These are phyloP conservation scores for Rafetus swinhoei DNA, from an alignment of 2,113 vertebrate species.

Conservation along the genomic window DNA sequence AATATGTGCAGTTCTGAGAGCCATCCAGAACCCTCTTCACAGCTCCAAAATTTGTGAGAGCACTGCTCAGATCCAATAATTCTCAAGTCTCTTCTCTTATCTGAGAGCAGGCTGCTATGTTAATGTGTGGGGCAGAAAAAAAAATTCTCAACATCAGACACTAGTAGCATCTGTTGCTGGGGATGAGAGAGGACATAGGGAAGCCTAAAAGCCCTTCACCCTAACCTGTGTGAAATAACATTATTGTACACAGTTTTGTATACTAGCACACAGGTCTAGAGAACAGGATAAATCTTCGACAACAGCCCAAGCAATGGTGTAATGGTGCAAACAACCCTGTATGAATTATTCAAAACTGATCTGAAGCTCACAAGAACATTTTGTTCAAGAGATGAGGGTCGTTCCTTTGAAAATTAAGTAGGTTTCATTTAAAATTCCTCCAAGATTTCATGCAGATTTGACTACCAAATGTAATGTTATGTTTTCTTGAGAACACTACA, in stretches of 20 bases:
- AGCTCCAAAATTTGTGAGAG: background rate
- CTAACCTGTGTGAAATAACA: background rate
- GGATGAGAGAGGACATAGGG: background rate
- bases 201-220: background rate
- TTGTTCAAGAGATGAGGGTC: background rate
- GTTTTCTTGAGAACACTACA: background rate
- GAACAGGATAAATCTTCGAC: background rate
- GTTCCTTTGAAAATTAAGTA: background rate
- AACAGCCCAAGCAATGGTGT: background rate
- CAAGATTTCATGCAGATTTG: background rate
- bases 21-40: background rate
- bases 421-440: background rate
- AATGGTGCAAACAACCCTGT: background rate
- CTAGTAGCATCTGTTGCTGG: rapidly evolving
- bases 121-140: rapidly evolving
- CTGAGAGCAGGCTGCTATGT: background rate
- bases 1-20: background rate
- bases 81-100: background rate
- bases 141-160: background rate
- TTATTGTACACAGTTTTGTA: background rate
- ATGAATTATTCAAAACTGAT: background rate
- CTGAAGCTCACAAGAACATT: background rate
- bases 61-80: background rate
- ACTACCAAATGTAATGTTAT: background rate
- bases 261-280: background rate